Base-by-base conservation (phyloP, 1,140 invertebrate genomes). In the Papilio aristodemus region DNA sequence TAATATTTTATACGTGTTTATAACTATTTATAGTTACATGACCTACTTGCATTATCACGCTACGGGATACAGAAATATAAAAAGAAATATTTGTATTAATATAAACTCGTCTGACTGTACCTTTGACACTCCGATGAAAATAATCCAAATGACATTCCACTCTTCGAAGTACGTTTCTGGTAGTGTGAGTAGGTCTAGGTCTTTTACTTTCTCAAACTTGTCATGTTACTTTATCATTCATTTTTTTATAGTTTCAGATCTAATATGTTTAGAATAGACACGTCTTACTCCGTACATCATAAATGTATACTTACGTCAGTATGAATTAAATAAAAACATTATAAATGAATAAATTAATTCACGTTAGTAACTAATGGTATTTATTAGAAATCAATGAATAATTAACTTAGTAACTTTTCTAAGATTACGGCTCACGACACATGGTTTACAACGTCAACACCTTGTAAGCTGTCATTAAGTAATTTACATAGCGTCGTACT, bases 361-460 rank as follows among this genome's bases (percentile, higher is more conserved):
- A 22, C 8, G 0, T 54, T 22, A 3, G 4, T 11, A 11, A 50
- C 19, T 1, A 50, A 11, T 54, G 10, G 22, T 54, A 54, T 54
- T 54, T 10, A 54, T 54, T 54, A 22, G 46, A 54, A 54, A 25
- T 50, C 19, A 17, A 50, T 54, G 22, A 7, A 54, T 54, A 22
- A 54, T 54, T 54, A 10, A 54, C 9, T 54, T 54, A 1, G 19
- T 22, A 22, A 22, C 17, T 54, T 54, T 54, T 54, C 46, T 54
- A 25, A 22, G 46, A 54, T 54, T 54, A 54, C 9, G 17, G 13
- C 38, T 13, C 11, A 54, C 8, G 46, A 54, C 22, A 54, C 9
- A 54, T 54, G 46, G 9, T 54, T 54, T 54, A 54, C 46, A 54
- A 54, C 46, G 46, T 54, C 19, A 54, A 54, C 46, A 54, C 46